These are phyloP conservation scores for Sylvilagus bachmani DNA, from an alignment of 2,113 vertebrate species.

Conservation along the genomic window DNA sequence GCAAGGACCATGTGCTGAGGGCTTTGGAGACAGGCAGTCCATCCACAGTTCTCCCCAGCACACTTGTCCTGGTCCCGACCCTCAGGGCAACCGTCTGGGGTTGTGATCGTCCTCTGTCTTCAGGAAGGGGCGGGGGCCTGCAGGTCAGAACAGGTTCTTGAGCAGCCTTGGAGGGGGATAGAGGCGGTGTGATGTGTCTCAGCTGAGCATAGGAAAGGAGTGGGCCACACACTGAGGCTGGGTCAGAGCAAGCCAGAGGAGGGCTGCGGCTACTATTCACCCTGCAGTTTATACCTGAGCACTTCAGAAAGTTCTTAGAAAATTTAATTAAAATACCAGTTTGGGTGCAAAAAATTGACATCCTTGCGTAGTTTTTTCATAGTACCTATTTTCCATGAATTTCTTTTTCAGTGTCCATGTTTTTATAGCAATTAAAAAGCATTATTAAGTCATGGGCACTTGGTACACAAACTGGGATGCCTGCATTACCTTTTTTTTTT, in stretches of 20 bases:
- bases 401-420: no score
- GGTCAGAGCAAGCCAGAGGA: no score
- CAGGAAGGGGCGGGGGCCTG: not conserved
- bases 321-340: no score
- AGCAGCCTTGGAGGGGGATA: not conserved
- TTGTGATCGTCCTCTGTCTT: not conserved
- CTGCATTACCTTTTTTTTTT: no score
- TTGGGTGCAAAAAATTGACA: no score
- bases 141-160: not conserved
- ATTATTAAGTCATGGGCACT: not conserved
- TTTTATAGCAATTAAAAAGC: not conserved
- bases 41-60: not conserved
- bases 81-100: not conserved
- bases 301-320: no score
- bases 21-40: not conserved
- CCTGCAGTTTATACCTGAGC: no score
- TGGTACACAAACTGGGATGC: no score
- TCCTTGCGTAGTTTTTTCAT: no score
- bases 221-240: no score
- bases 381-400: no score
- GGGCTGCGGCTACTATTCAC: no score
- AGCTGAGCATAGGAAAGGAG: not conserved
- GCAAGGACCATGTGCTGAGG: not conserved
- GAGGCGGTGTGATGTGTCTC: not conserved
- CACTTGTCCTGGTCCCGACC: rapidly evolving